Conservation (phyloP, 2,797 vertebrate genomes). For the Intellagama lesueurii region DNA sequence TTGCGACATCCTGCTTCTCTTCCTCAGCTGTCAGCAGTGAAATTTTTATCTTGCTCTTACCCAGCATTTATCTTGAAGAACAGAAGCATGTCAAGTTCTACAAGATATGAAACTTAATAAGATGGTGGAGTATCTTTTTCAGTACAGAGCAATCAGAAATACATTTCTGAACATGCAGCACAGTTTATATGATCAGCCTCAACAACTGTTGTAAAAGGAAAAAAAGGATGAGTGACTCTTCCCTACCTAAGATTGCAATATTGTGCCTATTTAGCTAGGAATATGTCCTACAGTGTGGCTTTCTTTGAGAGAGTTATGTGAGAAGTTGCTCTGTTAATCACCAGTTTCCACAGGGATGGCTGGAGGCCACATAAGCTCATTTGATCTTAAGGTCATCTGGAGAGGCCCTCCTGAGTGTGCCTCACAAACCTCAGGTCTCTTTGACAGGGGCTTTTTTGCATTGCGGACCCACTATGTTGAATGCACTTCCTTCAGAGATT, state of each 20-base stretch:
- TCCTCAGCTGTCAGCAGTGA: neutral
- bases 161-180: neutral
- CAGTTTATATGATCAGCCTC: neutral
- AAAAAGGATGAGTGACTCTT: too few species aligned
- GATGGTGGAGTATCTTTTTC: neutral
- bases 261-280: neutral
- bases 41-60: conserved; percentile 2
- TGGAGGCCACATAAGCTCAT: neutral
- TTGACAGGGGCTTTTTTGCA: too few species aligned
- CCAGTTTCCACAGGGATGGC: neutral
- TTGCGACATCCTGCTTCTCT: neutral
- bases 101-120: conserved; percentile 6
- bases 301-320: neutral
- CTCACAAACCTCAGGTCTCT: too few species aligned
- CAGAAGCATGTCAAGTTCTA: neutral
- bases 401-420: too few species aligned
- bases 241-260: neutral
- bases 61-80: neutral
- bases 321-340: neutral
- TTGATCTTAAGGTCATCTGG: too few species aligned
- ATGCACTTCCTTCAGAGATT: too few species aligned
- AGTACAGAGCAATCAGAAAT: neutral
- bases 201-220: too few species aligned
- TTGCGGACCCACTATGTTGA: too few species aligned
- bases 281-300: neutral